Evolutionary conservation across 2,888 invertebrate genomes (phyloP).

Genomic region (Pseudococcus jackbeardsleyi): DNA sequence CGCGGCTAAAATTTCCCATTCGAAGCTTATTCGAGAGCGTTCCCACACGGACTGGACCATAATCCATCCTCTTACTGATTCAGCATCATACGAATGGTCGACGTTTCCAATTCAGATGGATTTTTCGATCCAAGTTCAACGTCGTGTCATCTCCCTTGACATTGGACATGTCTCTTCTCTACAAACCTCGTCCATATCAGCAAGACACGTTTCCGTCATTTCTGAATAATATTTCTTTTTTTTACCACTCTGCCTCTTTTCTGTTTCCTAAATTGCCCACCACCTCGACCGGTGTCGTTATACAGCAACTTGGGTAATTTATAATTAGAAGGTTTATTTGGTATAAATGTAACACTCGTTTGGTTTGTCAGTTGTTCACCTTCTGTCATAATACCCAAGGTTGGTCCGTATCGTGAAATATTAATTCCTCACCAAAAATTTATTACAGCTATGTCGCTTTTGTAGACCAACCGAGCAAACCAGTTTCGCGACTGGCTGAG

Average conservation of each 20-base stretch:
- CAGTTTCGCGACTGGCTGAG: slow-evolving; percentile 12
- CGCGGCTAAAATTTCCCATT: not conserved
- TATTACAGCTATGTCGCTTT: slow-evolving; percentile 34
- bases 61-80: not conserved
- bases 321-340: slow-evolving; percentile 54
- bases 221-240: not conserved
- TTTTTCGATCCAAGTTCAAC: slow-evolving; percentile 10
- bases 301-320: not conserved
- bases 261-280: not conserved
- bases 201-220: not conserved
- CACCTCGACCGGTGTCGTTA: not conserved
- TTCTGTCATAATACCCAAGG: slow-evolving; percentile 61
- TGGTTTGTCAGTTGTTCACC: slow-evolving; percentile 63
- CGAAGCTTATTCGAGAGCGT: not conserved
- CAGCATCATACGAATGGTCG: not conserved
- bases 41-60: not conserved
- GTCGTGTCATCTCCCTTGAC: slow-evolving; percentile 5
- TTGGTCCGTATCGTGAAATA: slow-evolving; percentile 55
- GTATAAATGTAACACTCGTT: slow-evolving; percentile 48
- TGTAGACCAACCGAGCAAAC: not conserved
- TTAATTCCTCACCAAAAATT: slow-evolving; percentile 62
- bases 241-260: not conserved
- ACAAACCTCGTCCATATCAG: not conserved
- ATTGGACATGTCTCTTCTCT: slow-evolving; percentile 25
- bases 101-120: not conserved